These are phyloP conservation scores for Virgularia gustaviana DNA, from an alignment of 92 coral and sea anemone genomes.

Conservation along the genomic window DNA sequence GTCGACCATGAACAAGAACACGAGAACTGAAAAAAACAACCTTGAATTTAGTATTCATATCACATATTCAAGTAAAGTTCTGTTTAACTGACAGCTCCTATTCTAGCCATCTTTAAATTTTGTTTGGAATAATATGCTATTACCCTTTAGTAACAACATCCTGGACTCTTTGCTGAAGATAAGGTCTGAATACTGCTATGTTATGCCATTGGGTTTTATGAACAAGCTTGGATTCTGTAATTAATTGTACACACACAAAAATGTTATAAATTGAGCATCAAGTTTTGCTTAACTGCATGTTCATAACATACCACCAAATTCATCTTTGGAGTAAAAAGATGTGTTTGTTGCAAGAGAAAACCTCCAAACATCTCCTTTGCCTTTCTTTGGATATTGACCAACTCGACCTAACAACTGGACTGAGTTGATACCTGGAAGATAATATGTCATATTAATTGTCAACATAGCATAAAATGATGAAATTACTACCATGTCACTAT, in stretches of 20 bases:
- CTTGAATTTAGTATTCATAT: too few relatives aligned
- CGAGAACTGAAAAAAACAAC: constrained; percentile 78
- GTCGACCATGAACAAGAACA: constrained; percentile 75
- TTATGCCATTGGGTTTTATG: constrained; percentile 91
- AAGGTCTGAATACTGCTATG: constrained; percentile 83
- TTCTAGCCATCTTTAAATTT: too few relatives aligned
- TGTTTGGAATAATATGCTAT: too few relatives aligned
- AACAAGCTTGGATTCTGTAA: constrained; percentile 58
- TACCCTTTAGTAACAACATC: constrained; percentile 83
- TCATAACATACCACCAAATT: constrained; percentile 27
- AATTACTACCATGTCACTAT: not conserved
- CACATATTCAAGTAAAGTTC: too few relatives aligned
- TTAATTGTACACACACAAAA: not conserved
- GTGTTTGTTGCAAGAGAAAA: constrained; percentile 70
- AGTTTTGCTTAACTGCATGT: too few relatives aligned
- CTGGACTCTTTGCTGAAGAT: constrained; percentile 80
- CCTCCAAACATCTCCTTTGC: constrained; percentile 62
- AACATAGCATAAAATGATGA: not conserved
- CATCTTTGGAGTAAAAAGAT: constrained; percentile 57
- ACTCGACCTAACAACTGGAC: constrained; percentile 80
- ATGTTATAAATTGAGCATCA: not conserved
- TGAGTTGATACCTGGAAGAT: constrained; percentile 58
- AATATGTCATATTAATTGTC: not conserved
- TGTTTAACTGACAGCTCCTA: not conserved
- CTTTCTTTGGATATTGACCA: constrained; percentile 65